Percentiles rank a stretch among this genome's conserved stretches.
Evolutionary conservation across 2,113 vertebrate genomes (phyloP).

Genomic region (Heterochromis multidens): DNA sequence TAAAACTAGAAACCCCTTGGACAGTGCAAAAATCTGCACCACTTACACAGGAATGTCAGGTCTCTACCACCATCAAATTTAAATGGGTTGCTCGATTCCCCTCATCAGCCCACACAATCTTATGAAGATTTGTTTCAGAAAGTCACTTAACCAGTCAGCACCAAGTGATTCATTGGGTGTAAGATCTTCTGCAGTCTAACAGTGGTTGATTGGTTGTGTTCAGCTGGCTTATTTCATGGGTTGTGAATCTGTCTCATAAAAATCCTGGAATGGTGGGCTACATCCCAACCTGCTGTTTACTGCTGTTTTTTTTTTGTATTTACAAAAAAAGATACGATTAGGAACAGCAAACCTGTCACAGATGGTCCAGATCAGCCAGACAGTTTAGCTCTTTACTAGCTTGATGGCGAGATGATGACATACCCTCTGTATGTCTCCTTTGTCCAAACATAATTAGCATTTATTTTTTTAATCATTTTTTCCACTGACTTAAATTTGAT

Average conservation of each 20-base stretch:
- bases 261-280: not conserved
- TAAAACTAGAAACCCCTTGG: not conserved
- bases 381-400: not conserved
- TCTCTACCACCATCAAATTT: not conserved
- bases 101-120: not conserved
- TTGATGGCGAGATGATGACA: not conserved
- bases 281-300: not conserved
- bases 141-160: not conserved
- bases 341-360: not conserved
- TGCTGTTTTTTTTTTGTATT: not conserved
- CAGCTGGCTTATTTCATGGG: not conserved
- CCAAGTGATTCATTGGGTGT: not conserved
- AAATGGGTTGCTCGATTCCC: not conserved
- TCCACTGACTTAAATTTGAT: not conserved
- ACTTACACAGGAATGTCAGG: not conserved
- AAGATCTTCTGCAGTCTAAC: not conserved
- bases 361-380: not conserved
- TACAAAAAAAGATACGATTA: not conserved
- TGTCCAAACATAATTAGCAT: not conserved
- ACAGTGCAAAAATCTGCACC: not conserved
- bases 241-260: conserved; percentile 21
- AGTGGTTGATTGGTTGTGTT: not conserved
- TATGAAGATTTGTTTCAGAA: not conserved
- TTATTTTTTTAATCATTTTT: not conserved
- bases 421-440: not conserved